phyloP scores from a whole-genome alignment of 2,888 invertebrate genomes.

The Cryptophagus acutangulus region DNA sequence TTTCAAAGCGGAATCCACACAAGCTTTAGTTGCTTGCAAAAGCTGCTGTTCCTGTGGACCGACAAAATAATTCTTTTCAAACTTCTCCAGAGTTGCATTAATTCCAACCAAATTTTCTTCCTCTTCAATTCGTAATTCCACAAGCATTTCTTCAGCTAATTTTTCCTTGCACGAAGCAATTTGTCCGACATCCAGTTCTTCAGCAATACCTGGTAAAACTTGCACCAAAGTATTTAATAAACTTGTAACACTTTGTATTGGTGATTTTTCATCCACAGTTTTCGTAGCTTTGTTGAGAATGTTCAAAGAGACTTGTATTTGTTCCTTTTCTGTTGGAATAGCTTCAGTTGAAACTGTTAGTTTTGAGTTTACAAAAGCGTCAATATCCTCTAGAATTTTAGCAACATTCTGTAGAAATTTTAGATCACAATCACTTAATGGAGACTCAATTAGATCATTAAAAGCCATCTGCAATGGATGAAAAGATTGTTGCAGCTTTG shows the following conservation, averaged over 20 bases:
- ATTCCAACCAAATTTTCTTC: too few relatives aligned
- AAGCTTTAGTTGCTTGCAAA: constrained; percentile 8
- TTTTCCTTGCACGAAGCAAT: too few relatives aligned
- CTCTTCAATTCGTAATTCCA: too few relatives aligned
- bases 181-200: constrained; percentile 34
- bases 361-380: constrained; percentile 26
- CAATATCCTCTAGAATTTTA: constrained; percentile 31
- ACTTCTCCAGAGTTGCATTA: too few relatives aligned
- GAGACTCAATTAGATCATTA: constrained; percentile 39
- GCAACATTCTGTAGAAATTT: constrained; percentile 31
- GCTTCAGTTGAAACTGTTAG: constrained; percentile 17
- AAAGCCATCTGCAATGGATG: constrained; percentile 40
- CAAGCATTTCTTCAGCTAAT: too few relatives aligned
- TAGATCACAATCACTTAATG: constrained; percentile 31
- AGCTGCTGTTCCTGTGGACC: too few relatives aligned
- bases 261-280: constrained; percentile 28
- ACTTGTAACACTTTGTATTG: constrained; percentile 29
- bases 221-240: constrained; percentile 30
- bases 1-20: too few relatives aligned
- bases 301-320: constrained; percentile 28
- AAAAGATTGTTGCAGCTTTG: constrained; percentile 38
- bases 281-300: constrained; percentile 29
- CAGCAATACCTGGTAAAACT: constrained; percentile 31
- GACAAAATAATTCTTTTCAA: too few relatives aligned
- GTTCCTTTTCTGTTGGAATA: constrained; percentile 22